phyloP scores from a whole-genome alignment of 2,113 vertebrate genomes.

The Panthera tigris region DNA sequence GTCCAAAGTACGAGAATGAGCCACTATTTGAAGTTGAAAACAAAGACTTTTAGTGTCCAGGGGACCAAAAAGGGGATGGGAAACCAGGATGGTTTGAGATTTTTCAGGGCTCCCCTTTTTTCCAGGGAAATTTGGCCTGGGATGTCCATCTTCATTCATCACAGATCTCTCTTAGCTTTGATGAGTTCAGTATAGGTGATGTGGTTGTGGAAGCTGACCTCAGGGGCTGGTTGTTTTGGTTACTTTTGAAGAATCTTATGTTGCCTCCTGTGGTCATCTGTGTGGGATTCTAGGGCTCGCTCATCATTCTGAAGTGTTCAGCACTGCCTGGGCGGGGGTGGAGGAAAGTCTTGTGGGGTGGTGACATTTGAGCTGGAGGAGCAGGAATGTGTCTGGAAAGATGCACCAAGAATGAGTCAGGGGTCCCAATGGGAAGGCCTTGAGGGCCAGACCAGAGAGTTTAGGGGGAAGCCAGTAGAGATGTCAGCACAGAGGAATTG shows the following conservation, averaged over 20 bases:
- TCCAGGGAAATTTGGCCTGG: background rate
- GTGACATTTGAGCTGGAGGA: background rate
- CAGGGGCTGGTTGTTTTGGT: background rate
- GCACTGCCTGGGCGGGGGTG: background rate
- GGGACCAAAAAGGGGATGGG: background rate
- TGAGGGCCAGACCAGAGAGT: background rate
- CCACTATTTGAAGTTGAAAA: background rate
- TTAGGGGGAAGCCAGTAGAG: background rate
- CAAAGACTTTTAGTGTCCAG: background rate
- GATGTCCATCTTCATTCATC: background rate
- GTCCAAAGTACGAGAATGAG: background rate
- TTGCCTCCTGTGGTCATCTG: background rate
- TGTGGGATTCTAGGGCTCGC: background rate
- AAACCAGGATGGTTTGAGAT: background rate
- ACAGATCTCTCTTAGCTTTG: background rate
- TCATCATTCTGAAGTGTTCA: background rate
- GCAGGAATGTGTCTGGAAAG: background rate
- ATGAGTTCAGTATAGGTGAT: background rate
- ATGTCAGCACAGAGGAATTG: background rate
- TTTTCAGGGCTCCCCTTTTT: background rate
- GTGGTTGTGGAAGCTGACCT: background rate
- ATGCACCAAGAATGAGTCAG: background rate
- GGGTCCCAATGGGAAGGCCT: background rate
- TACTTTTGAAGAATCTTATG: background rate
- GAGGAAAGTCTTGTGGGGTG: background rate